Evolutionary conservation across 64 coral and sea anemone species (phyloP).

Genomic region (Pocillopora damicornis): DNA sequence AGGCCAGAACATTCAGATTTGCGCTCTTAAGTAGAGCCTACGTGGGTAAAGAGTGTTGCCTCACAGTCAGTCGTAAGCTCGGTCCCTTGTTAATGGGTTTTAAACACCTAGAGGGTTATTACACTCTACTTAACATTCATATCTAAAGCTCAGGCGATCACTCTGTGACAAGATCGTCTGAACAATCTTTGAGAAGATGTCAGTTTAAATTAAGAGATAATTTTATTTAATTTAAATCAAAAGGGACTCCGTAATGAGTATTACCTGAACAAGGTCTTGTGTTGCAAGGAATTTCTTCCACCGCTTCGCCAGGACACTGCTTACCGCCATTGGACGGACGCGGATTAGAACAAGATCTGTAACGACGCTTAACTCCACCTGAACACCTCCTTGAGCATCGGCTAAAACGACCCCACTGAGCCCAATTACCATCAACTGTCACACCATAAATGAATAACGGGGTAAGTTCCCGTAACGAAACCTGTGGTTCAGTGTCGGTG

Average conservation of each 20-base stretch:
- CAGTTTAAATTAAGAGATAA: too few relatives aligned
- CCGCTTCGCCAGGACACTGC: neutral
- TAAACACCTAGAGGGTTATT: too few relatives aligned
- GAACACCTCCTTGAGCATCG: constrained; percentile 18
- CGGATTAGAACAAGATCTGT: constrained; percentile 6
- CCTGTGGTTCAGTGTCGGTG: too few relatives aligned
- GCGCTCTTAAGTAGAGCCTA: too few relatives aligned
- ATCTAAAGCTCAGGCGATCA: too few relatives aligned
- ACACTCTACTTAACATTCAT: too few relatives aligned
- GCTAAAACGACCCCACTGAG: neutral
- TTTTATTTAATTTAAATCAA: neutral
- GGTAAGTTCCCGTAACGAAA: neutral
- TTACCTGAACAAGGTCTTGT: constrained; percentile 20
- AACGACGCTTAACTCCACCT: neutral
- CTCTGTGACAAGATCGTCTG: too few relatives aligned
- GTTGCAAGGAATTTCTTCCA: constrained; percentile 4
- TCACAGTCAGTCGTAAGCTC: too few relatives aligned
- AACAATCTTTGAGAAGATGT: too few relatives aligned
- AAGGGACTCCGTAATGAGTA: neutral
- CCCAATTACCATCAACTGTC: constrained; percentile 28
- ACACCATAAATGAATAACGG: neutral
- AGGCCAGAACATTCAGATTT: too few relatives aligned
- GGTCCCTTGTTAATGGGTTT: too few relatives aligned
- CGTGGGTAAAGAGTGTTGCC: too few relatives aligned
- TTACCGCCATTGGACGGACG: constrained; percentile 32